Percentiles rank a stretch among this genome's conserved stretches.
Conservation (phyloP, 1,140 invertebrate genomes). For the Dermatophagoides farinae region DNA sequence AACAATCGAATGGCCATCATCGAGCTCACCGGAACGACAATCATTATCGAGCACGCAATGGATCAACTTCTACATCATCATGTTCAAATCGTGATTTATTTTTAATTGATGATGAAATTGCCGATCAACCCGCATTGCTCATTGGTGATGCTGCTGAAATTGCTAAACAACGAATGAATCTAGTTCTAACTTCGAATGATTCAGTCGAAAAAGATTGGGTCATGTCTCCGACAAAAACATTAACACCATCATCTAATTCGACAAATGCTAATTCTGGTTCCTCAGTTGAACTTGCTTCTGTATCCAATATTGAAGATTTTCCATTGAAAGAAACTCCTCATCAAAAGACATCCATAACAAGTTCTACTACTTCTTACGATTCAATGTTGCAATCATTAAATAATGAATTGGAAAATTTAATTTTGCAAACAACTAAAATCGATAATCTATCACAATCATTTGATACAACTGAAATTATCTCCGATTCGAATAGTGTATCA, state of each 20-base stretch:
- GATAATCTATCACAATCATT: neutral
- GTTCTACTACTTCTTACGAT: neutral
- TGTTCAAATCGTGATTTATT: conserved; percentile 43
- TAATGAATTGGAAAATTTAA: too few relatives aligned
- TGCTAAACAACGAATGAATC: neutral
- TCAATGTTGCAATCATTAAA: too few relatives aligned
- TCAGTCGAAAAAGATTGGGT: neutral
- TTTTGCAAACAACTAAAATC: neutral
- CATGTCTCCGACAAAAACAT: neutral
- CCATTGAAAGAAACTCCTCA: neutral
- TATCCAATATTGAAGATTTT: too few relatives aligned
- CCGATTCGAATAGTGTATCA: neutral
- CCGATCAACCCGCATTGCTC: conserved; percentile 60
- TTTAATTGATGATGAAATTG: conserved; percentile 70
- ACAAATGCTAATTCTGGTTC: neutral
- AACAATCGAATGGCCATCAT: neutral
- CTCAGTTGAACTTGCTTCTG: too few relatives aligned
- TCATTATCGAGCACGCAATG: neutral
- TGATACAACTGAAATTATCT: neutral
- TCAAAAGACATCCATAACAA: neutral
- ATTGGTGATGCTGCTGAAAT: conserved; percentile 27
- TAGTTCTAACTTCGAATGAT: neutral
- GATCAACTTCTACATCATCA: conserved; percentile 31
- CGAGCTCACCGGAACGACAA: neutral
- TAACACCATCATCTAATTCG: neutral